Base-by-base conservation (phyloP, 2,888 invertebrate genomes). In the Ctenicera cuprea region DNA sequence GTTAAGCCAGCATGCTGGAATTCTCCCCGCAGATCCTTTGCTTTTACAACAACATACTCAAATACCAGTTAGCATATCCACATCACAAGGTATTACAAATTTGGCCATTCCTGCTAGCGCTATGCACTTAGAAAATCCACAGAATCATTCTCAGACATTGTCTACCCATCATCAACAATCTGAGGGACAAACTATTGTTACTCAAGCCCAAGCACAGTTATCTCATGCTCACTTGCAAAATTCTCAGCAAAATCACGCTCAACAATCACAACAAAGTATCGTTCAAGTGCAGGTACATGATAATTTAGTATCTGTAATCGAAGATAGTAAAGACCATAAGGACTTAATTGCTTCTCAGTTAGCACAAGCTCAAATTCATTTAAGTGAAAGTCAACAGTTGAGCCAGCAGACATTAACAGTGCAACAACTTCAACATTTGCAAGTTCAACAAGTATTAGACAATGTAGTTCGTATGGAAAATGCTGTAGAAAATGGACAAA, bases 361-460 rank as follows among this genome's bases (percentile, higher is more conserved):
- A 33, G 82, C 82, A n/a, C 84, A 84, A 76, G 81, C 85, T 37
- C 86, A 86, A 69, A 81, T 85, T 77, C 89, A 89, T 79, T 86
- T 89, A 14, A 90, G 89, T 75, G 85, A 90, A 74, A 86, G 88
- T 83, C 90, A 90, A 77, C 91, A 91, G 71, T 73, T 85, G 61
- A 83, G 82, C 41, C 86, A 85, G 43, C 86, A 86, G 72, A 81
- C 84, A 16, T 79, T 85, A 64, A 85, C 85, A 9, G 85, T 85
- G 20, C 85, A 86, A 78, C 86, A 86, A 71, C 76, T 86, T 66
- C 79, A 86, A 87, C 73, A 90, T 87, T 71, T 86, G 59, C 89
- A 90, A 65, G 91, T 91, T 22, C 91, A 91, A 83, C 91, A 92
- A 88, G 92, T 91, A 16, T 79, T 87, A 52, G 87, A 87, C 75